Percentiles rank a stretch among this genome's conserved stretches.
Evolutionary conservation across 2,888 invertebrate genomes (phyloP).

Genomic region (Catocala sponsa): DNA sequence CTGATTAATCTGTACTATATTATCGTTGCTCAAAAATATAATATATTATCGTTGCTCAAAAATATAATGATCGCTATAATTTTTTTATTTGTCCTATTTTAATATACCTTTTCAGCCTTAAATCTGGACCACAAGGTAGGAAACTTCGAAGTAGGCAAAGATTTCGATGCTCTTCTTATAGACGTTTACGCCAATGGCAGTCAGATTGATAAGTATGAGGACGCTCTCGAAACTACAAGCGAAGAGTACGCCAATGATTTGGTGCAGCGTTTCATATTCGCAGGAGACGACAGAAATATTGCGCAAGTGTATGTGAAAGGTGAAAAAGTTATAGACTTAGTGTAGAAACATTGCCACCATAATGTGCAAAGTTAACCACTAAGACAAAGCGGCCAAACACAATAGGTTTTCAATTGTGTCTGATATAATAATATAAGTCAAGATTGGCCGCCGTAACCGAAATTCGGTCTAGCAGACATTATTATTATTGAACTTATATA

Average conservation of each 20-base stretch:
- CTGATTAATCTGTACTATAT: too few relatives aligned
- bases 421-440: too few relatives aligned
- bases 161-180: constrained; percentile 95
- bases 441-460: too few relatives aligned
- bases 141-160: constrained; percentile 93
- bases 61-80: not conserved
- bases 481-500: too few relatives aligned
- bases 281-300: constrained; percentile 95
- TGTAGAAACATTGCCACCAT: not conserved
- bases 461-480: too few relatives aligned
- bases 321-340: constrained; percentile 60
- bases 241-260: constrained; percentile 87
- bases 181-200: constrained; percentile 88
- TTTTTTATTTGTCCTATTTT: not conserved
- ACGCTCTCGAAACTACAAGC: constrained; percentile 76
- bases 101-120: constrained; percentile 88
- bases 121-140: constrained; percentile 92
- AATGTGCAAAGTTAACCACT: too few relatives aligned
- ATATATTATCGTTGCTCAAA: too few relatives aligned
- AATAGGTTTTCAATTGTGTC: too few relatives aligned
- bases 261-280: constrained; percentile 92
- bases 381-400: too few relatives aligned
- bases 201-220: constrained; percentile 48
- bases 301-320: constrained; percentile 93
- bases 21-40: too few relatives aligned